These are phyloP conservation scores for Tillus elongatus DNA, from an alignment of 2,888 invertebrate genomes.

Conservation along the genomic window DNA sequence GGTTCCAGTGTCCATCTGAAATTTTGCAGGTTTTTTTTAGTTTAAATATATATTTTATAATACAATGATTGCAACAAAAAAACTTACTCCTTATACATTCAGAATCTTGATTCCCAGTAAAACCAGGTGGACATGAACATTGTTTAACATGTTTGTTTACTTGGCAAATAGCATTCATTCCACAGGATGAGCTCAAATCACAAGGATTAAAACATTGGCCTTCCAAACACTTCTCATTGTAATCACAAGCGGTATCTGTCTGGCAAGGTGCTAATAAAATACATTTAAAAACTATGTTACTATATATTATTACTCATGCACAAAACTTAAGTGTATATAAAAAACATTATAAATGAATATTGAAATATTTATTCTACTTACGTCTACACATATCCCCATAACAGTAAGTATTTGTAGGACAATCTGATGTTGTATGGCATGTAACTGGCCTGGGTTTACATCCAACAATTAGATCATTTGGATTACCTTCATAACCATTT, in stretches of 20 bases:
- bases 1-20: too few species aligned
- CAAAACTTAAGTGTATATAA: neutral
- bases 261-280: slow-evolving; percentile 60
- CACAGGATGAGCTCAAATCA: slow-evolving; percentile 65
- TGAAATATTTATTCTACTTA: slow-evolving; percentile 42
- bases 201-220: slow-evolving; percentile 80
- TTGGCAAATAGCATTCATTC: slow-evolving; percentile 71
- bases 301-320: too few species aligned
- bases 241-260: slow-evolving; percentile 68
- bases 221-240: slow-evolving; percentile 68
- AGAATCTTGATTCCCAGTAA: slow-evolving; percentile 73
- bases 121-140: slow-evolving; percentile 76
- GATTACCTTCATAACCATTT: slow-evolving; percentile 67
- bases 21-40: too few species aligned
- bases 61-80: too few species aligned
- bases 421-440: slow-evolving; percentile 64
- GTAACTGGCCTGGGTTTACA: slow-evolving; percentile 66
- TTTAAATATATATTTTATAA: too few species aligned
- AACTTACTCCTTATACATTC: slow-evolving; percentile 76
- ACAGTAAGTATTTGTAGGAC: slow-evolving; percentile 71
- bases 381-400: slow-evolving; percentile 73
- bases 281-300: slow-evolving; percentile 1
- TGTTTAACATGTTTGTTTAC: slow-evolving; percentile 64
- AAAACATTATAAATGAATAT: neutral
- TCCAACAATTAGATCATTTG: slow-evolving; percentile 58